A percentile compares a stretch with the other conserved stretches of the same genome.
Conservation (phyloP, 1,140 invertebrate species). For the Bombyx mori region DNA sequence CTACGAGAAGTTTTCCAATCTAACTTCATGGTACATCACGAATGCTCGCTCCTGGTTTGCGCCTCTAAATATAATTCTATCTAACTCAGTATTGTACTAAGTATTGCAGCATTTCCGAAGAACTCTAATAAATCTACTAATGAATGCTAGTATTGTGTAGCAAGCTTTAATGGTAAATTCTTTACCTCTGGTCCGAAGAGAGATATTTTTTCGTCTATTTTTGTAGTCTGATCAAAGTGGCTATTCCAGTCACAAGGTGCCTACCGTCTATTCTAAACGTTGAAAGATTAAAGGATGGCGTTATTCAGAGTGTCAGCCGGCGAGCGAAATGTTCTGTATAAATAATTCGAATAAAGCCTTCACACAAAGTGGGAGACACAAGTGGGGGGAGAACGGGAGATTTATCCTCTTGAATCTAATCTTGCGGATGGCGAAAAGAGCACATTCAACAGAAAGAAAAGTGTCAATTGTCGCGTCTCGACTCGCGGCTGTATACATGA, state of each 20-base stretch:
- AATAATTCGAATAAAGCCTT: conserved; percentile 62
- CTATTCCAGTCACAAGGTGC: conserved; percentile 16
- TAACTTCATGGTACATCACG: conserved; percentile 47
- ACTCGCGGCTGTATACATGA: conserved; percentile 28
- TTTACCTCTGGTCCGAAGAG: conserved; percentile 7
- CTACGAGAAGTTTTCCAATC: conserved; percentile 45
- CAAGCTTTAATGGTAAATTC: conserved; percentile 12
- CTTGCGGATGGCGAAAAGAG: conserved; percentile 59
- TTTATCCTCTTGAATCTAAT: conserved; percentile 66
- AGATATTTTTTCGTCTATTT: conserved; percentile 10
- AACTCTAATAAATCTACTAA: conserved; percentile 10
- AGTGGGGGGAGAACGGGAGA: conserved; percentile 45
- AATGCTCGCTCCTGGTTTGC: conserved; percentile 31
- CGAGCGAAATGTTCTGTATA: conserved; percentile 55
- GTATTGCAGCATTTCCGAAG: not conserved
- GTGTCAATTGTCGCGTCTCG: conserved; percentile 38
- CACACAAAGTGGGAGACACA: conserved; percentile 51
- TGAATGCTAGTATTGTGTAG: conserved; percentile 6
- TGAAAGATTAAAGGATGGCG: conserved; percentile 40
- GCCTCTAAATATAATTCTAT: conserved; percentile 23
- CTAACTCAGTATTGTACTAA: not conserved
- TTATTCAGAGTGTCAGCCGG: conserved; percentile 47
- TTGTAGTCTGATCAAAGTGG: conserved; percentile 4
- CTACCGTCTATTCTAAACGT: conserved; percentile 19
- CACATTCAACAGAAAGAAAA: conserved; percentile 45